Evolutionary conservation across 2,888 invertebrate species (phyloP), one percentile per base, ranked within the genome.

Genomic region (Pseudococcus jackbeardsleyi): DNA sequence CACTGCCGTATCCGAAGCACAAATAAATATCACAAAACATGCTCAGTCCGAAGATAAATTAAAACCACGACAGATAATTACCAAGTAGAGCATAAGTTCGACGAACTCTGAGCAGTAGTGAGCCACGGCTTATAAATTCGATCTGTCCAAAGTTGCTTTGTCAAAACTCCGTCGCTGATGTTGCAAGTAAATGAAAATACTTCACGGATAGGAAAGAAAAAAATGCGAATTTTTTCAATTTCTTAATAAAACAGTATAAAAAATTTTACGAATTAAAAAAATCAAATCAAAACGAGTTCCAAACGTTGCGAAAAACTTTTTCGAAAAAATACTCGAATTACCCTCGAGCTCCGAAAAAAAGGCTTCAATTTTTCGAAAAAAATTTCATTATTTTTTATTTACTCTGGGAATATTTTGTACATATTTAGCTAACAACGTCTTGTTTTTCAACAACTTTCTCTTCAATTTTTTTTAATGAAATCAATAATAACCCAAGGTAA

Each of bases 61-160:
- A 59, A 59, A 59, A 59, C 59, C 59, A 19, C 59, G 19, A 59
- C 9, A 19, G n/a, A 59, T 59, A 59, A 59, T 59, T 59, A 59
- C 59, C 59, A 59, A 59, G 59, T 59, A 59, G 59, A 59, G 59
- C 59, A 59, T 59, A 59, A 59, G 59, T 59, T 59, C 59, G 59
- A 59, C 19, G 59, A 59, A 59, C 59, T 19, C 59, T 0, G 26
- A 33, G 3, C 26, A 33, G 7, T 59, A 59, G 19, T 19, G 19
- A 9, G 59, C 59, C 19, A 0, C 4, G 59, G 59, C 9, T 59
- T 59, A 50, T 59, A 59, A 59, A 59, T 59, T 59, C 19, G 59
- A 50, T 59, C 19, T 59, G 59, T 19, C 1, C 19, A 59, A 59
- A 59, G n/a, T 59, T 59, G 19, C 54, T 54, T 54, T 54, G 54